A percentile compares a stretch with the other conserved stretches of the same genome.
These are phyloP conservation scores for Caenorhabditis drosophilae DNA, from an alignment of 2,888 invertebrate genomes.

Conservation along the genomic window DNA sequence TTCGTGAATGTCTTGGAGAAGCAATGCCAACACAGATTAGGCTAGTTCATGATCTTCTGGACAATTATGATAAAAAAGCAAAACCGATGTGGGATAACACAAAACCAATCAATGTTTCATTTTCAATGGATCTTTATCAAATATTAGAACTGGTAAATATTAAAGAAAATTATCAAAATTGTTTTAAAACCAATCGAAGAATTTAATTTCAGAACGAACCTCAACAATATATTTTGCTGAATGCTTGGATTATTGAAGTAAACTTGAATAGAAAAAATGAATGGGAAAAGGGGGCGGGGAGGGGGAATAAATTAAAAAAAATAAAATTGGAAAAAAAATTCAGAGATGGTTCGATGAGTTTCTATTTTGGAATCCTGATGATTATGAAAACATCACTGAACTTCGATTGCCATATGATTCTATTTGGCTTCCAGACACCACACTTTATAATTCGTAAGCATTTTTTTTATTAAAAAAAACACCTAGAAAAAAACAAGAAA, in stretches of 20 bases:
- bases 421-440: conserved; percentile 68
- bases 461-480: background rate
- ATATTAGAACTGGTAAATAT: conserved; percentile 64
- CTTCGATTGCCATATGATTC: conserved; percentile 63
- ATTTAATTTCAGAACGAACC: conserved; percentile 69
- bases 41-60: conserved; percentile 53
- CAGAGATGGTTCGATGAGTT: conserved; percentile 68
- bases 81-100: conserved; percentile 68
- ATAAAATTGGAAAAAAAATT: background rate
- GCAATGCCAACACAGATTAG: conserved; percentile 45
- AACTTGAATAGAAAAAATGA: background rate
- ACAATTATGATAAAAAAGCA: conserved; percentile 59
- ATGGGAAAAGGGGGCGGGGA: conserved; percentile 1
- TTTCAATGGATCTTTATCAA: conserved; percentile 68
- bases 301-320: background rate
- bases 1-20: no score
- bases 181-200: conserved; percentile 17
- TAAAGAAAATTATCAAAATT: background rate
- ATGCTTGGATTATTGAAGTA: conserved; percentile 68
- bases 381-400: conserved; percentile 64
- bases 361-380: conserved; percentile 62
- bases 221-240: conserved; percentile 66
- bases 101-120: conserved; percentile 66
- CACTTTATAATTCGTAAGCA: conserved; percentile 58
- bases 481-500: conserved; percentile 1